Percentiles rank a stretch among this genome's conserved stretches.
Evolutionary conservation across 2,797 vertebrate species (phyloP).

Genomic region (Vespertilio murinus): DNA sequence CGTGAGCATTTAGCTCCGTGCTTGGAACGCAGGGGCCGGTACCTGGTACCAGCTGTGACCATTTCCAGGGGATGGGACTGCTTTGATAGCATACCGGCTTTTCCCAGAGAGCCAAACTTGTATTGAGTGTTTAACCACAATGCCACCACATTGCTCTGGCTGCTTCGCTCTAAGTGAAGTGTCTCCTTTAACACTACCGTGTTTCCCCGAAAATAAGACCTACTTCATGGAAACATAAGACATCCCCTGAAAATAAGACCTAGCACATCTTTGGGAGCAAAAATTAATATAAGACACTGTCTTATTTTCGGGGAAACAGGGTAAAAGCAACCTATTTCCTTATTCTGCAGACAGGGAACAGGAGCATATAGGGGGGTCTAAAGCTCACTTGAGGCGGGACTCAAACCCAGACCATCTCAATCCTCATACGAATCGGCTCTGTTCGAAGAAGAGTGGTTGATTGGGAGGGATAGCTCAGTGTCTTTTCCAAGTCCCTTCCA

Average conservation of each 20-base stretch:
- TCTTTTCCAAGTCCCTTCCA: not conserved
- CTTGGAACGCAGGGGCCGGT: too few species aligned
- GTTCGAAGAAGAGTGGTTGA: not conserved
- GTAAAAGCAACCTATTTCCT: not conserved
- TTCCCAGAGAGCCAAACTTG: not conserved
- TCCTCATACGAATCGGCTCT: not conserved
- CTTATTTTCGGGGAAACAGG: too few species aligned
- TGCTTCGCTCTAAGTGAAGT: not conserved
- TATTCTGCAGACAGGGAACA: not conserved
- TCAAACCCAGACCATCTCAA: not conserved
- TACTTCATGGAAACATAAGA: too few species aligned
- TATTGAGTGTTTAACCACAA: not conserved
- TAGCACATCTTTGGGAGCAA: too few species aligned
- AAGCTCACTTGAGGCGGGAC: not conserved
- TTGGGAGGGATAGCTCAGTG: not conserved
- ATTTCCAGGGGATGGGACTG: too few species aligned
- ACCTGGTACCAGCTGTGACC: too few species aligned
- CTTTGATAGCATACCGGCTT: conserved; percentile 15
- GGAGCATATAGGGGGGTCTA: not conserved
- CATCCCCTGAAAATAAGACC: too few species aligned
- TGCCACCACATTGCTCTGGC: not conserved
- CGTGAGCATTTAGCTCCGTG: too few species aligned
- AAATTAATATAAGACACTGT: too few species aligned
- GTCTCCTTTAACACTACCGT: conserved; percentile 15
- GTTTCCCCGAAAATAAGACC: too few species aligned